Percentiles rank a stretch among this genome's conserved stretches.
phyloP scores from a whole-genome alignment of 2,888 invertebrate species.

The Hirtodrosophila alboralis region DNA sequence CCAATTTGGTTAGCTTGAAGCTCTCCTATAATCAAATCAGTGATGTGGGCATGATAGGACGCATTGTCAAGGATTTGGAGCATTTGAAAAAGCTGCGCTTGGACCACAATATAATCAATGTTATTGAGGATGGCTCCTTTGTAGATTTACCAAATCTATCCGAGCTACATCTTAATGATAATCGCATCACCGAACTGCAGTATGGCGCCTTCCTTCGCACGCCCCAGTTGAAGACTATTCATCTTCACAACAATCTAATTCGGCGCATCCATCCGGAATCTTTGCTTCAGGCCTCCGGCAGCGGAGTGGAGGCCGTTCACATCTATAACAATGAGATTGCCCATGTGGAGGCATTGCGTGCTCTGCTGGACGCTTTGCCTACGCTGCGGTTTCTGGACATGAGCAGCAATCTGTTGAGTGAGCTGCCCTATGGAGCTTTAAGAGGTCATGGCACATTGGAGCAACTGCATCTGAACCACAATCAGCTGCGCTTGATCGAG shows the following conservation, averaged over 20 bases:
- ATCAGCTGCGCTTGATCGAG: conserved; percentile 90
- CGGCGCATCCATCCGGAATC: conserved; percentile 92
- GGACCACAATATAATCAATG: conserved; percentile 89
- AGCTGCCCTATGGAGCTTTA: conserved; percentile 91
- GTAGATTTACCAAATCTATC: conserved; percentile 90
- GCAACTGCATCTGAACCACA: conserved; percentile 91
- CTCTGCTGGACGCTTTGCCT: conserved; percentile 91
- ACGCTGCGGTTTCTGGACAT: conserved; percentile 91
- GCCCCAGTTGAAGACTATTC: conserved; percentile 89
- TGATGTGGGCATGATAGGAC: conserved; percentile 92
- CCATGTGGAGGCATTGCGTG: conserved; percentile 89
- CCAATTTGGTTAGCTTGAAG: conserved; percentile 89
- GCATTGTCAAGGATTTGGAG: conserved; percentile 90
- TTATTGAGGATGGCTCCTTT: conserved; percentile 90
- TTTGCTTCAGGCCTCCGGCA: conserved; percentile 90
- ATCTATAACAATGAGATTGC: conserved; percentile 91
- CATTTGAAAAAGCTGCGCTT: conserved; percentile 88
- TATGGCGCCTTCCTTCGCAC: conserved; percentile 93
- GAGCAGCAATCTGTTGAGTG: conserved; percentile 90
- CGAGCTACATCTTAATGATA: conserved; percentile 88
- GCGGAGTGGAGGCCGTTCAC: conserved; percentile 91
- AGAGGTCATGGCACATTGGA: conserved; percentile 92
- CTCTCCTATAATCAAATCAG: conserved; percentile 89
- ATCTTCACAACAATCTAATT: conserved; percentile 91
- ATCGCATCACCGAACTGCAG: conserved; percentile 90